phyloP scores from a whole-genome alignment of 2,888 invertebrate genomes.

The Meloe dianella region DNA sequence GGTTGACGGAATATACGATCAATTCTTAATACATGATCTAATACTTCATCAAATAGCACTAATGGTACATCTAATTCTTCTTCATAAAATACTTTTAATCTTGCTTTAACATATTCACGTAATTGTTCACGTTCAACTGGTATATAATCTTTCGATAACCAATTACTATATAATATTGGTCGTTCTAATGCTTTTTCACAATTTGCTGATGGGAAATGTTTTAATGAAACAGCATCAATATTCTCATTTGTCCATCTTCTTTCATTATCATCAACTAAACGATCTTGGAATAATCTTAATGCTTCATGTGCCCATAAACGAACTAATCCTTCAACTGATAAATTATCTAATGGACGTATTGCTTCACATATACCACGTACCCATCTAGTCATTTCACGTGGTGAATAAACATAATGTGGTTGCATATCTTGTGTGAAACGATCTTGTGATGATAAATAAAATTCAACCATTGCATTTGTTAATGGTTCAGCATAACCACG shows the following conservation, averaged over 20 bases:
- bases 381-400: slow-evolving; percentile 99
- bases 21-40: slow-evolving; percentile 97
- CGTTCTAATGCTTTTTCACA: slow-evolving; percentile 82
- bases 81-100: slow-evolving; percentile 98
- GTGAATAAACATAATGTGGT: slow-evolving; percentile 99
- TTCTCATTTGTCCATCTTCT: slow-evolving; percentile 98
- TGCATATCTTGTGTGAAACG: slow-evolving; percentile 99
- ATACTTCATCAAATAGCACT: slow-evolving; percentile 98
- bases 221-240: slow-evolving; percentile 89
- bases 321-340: slow-evolving; percentile 93
- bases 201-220: slow-evolving; percentile 82
- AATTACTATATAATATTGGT: slow-evolving; percentile 98
- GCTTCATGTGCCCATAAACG: slow-evolving; percentile 99
- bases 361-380: slow-evolving; percentile 99
- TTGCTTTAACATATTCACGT: slow-evolving; percentile 94
- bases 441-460: slow-evolving; percentile 96
- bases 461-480: slow-evolving; percentile 99
- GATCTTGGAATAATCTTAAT: slow-evolving; percentile 93
- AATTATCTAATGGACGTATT: slow-evolving; percentile 89
- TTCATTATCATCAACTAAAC: slow-evolving; percentile 93
- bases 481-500: slow-evolving; percentile 94
- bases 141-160: slow-evolving; percentile 97
- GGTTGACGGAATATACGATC: slow-evolving; percentile 99
- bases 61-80: slow-evolving; percentile 98
- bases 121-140: slow-evolving; percentile 95